Evolutionary conservation across 92 coral and sea anemone genomes (phyloP), one percentile per base, ranked within the genome.

Genomic region (Epizoanthus ramosus): DNA sequence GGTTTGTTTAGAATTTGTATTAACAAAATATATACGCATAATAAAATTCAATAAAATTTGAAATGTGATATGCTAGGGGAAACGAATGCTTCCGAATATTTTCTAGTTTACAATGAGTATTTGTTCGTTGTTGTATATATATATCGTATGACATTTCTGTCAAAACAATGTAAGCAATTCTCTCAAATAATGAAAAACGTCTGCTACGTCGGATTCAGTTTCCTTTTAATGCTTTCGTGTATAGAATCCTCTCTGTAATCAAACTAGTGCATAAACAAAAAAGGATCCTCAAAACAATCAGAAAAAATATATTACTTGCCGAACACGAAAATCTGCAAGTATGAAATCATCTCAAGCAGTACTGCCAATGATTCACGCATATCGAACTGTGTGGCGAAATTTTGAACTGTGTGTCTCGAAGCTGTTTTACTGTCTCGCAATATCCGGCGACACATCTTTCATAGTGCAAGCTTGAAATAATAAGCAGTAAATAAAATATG

Each of bases 101-200:
- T 67, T 67, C 5, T 67, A 67, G 21, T 31, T 13, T 67, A 15
- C 41, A 33, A 33, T 67, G 50, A 15, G 6, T 35, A 35, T 33
- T 67, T 50, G 15, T 50, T 8, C 22, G 28, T 8, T 64, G 5
- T 19, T 67, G 43, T 37, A 37, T 25, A 7, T 37, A 37, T 4
- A 67, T 67, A 33, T 33, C 41, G 31, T 67, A 67, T 16, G 72
- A 17, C 23, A 67, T 4, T 33, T 67, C 72, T 67, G 72, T 33
- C 22, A 67, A 67, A 67, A 23, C 71, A 65, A 31, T 65, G 71
- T 65, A 17, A 65, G 18, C 13, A 3, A 65, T 24, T 63, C 6
- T 37, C 15, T 10, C 54, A 50, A 10, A 50, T 50, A 50, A 50
- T 13, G 54, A 37, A 65, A 28, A 65, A 65, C 28, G 71, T 67